Evolutionary conservation across 64 coral and sea anemone genomes (phyloP).

Genomic region (Stichodactyla mertensii): DNA sequence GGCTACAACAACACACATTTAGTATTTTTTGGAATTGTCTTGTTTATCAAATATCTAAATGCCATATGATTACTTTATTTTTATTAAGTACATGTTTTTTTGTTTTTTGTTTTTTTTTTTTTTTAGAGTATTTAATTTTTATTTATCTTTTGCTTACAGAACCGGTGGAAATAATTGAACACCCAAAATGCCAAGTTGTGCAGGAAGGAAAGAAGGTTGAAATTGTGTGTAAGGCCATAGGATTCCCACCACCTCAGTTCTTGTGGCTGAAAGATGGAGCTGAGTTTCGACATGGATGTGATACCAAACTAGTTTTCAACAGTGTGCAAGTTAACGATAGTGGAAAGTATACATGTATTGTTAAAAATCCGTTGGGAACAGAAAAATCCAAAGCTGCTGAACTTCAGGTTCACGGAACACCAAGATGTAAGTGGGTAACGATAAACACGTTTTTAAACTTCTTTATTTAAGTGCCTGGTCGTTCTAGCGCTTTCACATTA

Average conservation of each 20-base stretch:
- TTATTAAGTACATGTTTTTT: background rate
- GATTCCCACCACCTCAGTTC: constrained; percentile 55
- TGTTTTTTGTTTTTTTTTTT: background rate
- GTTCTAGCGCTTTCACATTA: too few species aligned
- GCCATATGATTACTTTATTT: background rate
- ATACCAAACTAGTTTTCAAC: constrained; percentile 53
- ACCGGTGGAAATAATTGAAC: constrained; percentile 66
- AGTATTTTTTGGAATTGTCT: too few species aligned
- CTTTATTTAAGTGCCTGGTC: too few species aligned
- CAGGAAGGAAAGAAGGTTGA: constrained; percentile 43
- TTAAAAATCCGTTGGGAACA: background rate
- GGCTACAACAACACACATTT: too few species aligned
- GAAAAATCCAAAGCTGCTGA: background rate
- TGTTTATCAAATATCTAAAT: too few species aligned
- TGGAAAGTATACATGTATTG: constrained; percentile 16
- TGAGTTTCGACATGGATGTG: constrained; percentile 58
- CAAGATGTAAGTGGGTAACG: background rate
- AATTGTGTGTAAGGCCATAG: constrained; percentile 57
- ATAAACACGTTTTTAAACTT: too few species aligned
- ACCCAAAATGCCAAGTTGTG: constrained; percentile 56
- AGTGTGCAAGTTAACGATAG: constrained; percentile 26
- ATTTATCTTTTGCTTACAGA: constrained; percentile 24
- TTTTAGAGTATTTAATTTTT: background rate
- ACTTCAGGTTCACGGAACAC: background rate
- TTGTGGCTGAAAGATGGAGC: constrained; percentile 68